Conservation (phyloP, 2,888 invertebrate species). For the Tipula helvola region DNA sequence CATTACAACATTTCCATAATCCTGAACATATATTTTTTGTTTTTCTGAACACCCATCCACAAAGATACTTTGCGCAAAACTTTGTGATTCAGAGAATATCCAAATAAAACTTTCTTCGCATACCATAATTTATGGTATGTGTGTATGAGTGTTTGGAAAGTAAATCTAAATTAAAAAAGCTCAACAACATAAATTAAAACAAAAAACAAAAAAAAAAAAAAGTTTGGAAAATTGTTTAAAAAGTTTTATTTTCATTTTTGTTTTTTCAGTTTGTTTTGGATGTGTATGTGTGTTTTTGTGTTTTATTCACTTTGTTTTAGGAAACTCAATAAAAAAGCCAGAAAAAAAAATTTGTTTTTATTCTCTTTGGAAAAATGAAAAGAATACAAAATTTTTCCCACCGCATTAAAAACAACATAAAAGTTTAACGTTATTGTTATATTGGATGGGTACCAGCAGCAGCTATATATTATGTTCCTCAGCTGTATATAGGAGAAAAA, state of each 20-base stretch:
- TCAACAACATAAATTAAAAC: slow-evolving; percentile 4
- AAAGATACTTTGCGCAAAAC: not conserved
- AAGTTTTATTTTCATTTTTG: not conserved
- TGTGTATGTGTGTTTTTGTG: not conserved
- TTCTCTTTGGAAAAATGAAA: slow-evolving; percentile 4
- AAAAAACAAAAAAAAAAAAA: not conserved
- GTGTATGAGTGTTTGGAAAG: not conserved
- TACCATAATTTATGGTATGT: not conserved
- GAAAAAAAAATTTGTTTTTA: not conserved
- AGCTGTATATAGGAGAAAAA: not conserved
- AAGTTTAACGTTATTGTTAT: not conserved
- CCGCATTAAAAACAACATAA: not conserved
- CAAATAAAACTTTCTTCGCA: not conserved
- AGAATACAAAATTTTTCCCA: not conserved
- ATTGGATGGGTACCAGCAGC: not conserved
- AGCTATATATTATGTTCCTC: not conserved
- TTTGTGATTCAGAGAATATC: not conserved
- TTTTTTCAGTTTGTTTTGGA: not conserved
- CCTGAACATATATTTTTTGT: not conserved
- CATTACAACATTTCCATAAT: not conserved
- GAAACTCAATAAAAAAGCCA: not conserved
- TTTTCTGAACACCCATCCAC: not conserved
- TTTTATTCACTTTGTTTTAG: slow-evolving; percentile 4
- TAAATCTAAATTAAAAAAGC: not conserved
- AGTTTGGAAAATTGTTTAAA: not conserved